Conservation (phyloP, 2,888 invertebrate genomes). For the Buathra laborator region DNA sequence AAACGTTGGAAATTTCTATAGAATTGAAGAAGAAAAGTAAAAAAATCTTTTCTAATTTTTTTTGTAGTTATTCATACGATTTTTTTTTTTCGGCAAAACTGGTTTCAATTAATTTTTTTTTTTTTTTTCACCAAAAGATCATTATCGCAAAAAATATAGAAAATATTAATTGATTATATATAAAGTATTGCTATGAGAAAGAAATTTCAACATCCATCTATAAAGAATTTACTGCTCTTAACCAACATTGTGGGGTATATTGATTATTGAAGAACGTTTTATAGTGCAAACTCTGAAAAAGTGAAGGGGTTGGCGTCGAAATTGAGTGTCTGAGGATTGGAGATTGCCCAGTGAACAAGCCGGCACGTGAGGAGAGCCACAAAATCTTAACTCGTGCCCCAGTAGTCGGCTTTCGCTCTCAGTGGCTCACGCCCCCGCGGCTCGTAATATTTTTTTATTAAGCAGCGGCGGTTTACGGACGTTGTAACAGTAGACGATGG, state of each 20-base stretch:
- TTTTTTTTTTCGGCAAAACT: not conserved
- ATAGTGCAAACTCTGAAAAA: constrained; percentile 30
- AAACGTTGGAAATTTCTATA: not conserved
- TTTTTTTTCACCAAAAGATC: not conserved
- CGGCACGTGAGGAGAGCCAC: constrained; percentile 43
- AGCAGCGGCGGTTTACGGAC: constrained; percentile 78
- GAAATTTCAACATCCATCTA: not conserved
- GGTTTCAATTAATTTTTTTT: not conserved
- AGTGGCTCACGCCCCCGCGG: constrained; percentile 68
- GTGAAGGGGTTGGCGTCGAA: not conserved
- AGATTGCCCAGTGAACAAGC: constrained; percentile 33
- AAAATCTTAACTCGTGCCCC: constrained; percentile 40
- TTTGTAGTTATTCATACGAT: not conserved
- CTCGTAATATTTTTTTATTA: constrained; percentile 80
- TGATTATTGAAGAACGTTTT: constrained; percentile 28
- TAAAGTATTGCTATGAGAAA: too few species aligned
- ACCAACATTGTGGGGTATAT: constrained; percentile 11
- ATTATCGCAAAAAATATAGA: not conserved
- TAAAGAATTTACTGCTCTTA: not conserved
- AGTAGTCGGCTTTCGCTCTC: constrained; percentile 44
- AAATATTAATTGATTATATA: not conserved
- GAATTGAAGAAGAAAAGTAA: not conserved
- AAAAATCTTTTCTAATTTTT: not conserved
- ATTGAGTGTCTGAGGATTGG: constrained; percentile 30
- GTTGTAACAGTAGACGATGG: constrained; percentile 60